phyloP scores from a whole-genome alignment of 1,140 invertebrate species.

The Drosophila mojavensis region DNA sequence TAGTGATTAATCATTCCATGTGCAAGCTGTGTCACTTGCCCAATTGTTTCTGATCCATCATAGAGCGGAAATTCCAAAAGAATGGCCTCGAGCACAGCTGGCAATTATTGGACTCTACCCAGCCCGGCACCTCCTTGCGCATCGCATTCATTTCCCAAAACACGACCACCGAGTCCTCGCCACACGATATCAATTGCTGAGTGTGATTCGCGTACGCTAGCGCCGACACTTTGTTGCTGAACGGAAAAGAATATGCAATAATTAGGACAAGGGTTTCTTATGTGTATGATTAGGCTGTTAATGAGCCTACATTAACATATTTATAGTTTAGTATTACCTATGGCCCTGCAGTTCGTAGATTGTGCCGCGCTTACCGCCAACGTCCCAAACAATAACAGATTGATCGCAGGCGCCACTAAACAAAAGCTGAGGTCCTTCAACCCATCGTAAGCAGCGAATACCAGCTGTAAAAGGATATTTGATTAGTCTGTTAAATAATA shows the following conservation, averaged over 20 bases:
- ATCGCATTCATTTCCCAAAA: constrained; percentile 97
- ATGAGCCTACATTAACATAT: too few relatives aligned
- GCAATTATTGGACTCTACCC: constrained; percentile 97
- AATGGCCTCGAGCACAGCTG: constrained; percentile 97
- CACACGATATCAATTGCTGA: constrained; percentile 94
- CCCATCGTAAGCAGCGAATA: constrained; percentile 96
- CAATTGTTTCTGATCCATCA: constrained; percentile 98
- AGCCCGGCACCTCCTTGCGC: constrained; percentile 96
- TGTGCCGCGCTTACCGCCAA: constrained; percentile 97
- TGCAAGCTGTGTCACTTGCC: constrained; percentile 85
- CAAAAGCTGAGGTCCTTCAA: constrained; percentile 92
- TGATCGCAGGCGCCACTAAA: constrained; percentile 99
- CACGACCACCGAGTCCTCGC: constrained; percentile 96
- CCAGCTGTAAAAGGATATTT: constrained; percentile 80
- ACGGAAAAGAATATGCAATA: not conserved
- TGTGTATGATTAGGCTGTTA: too few relatives aligned
- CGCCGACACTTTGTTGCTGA: constrained; percentile 90
- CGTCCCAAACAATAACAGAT: constrained; percentile 99
- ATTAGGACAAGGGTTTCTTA: too few relatives aligned
- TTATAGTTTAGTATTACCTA: constrained; percentile 86
- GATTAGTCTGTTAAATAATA: not conserved
- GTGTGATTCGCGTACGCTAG: constrained; percentile 92
- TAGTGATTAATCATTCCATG: not conserved
- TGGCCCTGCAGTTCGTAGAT: constrained; percentile 99
- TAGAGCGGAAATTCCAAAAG: constrained; percentile 99